Evolutionary conservation across 1,140 invertebrate species (phyloP), one percentile per base, ranked within the genome.

Genomic region (Odontomachus brunneus): DNA sequence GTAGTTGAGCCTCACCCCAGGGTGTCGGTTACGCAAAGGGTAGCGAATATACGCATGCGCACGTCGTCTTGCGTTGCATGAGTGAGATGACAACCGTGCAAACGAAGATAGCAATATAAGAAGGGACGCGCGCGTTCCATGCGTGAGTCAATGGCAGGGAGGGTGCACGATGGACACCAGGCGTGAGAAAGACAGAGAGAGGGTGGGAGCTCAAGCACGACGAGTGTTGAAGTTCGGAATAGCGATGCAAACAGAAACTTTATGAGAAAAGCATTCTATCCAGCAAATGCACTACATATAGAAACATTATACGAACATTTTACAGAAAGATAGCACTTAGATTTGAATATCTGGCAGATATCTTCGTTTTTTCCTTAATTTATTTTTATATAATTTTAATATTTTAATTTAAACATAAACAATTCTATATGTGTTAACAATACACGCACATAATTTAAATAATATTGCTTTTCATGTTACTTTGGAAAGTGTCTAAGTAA

Each of bases 151-250:
- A 7, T 44, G 9, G 9, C 38, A 7, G 9, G 38, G 9, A 11
- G 38, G 38, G 38, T 5, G 38, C 9, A 44, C 38, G 38, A 44
- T 44, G 38, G 9, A 44, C 38, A 7, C 9, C 9, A 44, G 38
- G 51, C 33, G 29, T 22, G 33, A 69, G 22, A 53, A 57, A 51
- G n/a, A 69, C 17, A 9, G 33, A n/a, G 69, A 69, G 51, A 55
- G 65, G 75, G 53, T 59, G 24, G 22, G 19, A 11, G 19, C n/a
- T 53, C 19, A 26, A 33, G 53, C 3, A n/a, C 7, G 63, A 78
- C 51, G 33, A 80, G 51, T 65, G 60, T 44, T 65, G 75, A 5
- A 69, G 33, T 80, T 48, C 5, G 26, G 22, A 71, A 19, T 65
- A 69, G 69, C 24, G 24, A 12, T 38, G 65, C 33, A 69, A 9